Conservation (phyloP, 2,888 invertebrate species). For the Aradus depressus region DNA sequence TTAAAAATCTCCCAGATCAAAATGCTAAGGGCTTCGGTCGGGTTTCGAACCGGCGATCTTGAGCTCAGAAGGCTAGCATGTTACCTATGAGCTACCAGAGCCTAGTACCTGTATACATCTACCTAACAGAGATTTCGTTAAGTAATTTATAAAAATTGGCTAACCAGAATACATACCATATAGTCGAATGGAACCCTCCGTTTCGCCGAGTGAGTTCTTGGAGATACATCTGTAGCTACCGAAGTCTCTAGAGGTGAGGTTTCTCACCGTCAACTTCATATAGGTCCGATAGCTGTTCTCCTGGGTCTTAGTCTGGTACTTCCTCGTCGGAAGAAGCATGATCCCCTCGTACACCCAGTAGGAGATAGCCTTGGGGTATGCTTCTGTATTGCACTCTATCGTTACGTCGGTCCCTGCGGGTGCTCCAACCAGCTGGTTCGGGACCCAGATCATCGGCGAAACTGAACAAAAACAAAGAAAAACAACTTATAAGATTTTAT, state of each 20-base stretch:
- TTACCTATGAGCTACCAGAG: too few relatives aligned
- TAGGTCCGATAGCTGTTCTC: conserved; percentile 81
- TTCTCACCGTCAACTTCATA: conserved; percentile 79
- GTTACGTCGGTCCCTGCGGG: conserved; percentile 83
- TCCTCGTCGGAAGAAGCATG: conserved; percentile 80
- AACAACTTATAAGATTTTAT: too few relatives aligned
- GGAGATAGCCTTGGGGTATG: conserved; percentile 81
- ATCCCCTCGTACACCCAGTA: conserved; percentile 86
- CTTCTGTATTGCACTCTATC: conserved; percentile 86
- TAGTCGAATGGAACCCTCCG: conserved; percentile 81
- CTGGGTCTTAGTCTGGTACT: conserved; percentile 69
- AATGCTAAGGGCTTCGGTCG: too few relatives aligned
- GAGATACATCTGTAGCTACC: conserved; percentile 87
- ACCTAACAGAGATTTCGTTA: background rate
- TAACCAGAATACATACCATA: conserved; percentile 70
- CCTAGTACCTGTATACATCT: background rate
- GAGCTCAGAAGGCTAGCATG: too few relatives aligned
- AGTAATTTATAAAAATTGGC: background rate
- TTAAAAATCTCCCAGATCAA: too few relatives aligned
- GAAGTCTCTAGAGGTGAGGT: conserved; percentile 72
- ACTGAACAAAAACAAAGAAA: conserved; percentile 52
- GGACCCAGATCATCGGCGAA: conserved; percentile 89
- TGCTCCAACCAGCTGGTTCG: conserved; percentile 85
- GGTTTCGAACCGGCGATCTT: too few relatives aligned
- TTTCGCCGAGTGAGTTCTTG: conserved; percentile 86